Evolutionary conservation across 2,888 invertebrate genomes (phyloP).

Genomic region (Andrena bicolor): DNA sequence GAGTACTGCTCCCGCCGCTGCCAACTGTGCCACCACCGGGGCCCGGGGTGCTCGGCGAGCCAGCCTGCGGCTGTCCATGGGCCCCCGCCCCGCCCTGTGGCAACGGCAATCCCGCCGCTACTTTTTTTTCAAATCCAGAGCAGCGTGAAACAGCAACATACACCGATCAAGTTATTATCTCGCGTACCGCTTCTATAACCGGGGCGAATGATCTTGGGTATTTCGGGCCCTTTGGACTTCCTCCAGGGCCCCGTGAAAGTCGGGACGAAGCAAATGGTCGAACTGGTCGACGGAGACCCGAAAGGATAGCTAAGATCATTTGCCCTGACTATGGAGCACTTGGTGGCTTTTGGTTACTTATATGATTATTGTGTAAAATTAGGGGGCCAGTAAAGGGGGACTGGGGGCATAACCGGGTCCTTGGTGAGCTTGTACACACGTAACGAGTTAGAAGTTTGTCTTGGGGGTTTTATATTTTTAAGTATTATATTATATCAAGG

Average conservation of each 20-base stretch:
- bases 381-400: neutral
- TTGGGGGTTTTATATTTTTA: neutral
- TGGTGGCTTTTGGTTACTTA: neutral
- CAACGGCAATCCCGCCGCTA: slow-evolving; percentile 85
- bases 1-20: slow-evolving; percentile 83
- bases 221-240: neutral
- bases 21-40: slow-evolving; percentile 73
- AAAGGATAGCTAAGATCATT: neutral
- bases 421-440: slow-evolving; percentile 14
- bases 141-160: slow-evolving; percentile 63
- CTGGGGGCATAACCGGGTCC: neutral
- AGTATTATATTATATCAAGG: no score
- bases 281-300: no score
- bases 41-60: slow-evolving; percentile 80
- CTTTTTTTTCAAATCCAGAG: slow-evolving; percentile 45
- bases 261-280: no score
- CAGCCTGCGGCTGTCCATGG: slow-evolving; percentile 86
- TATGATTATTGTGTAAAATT: neutral
- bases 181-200: neutral
- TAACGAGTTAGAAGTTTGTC: neutral
- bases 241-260: no score
- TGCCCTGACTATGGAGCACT: neutral
- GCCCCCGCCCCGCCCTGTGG: slow-evolving; percentile 87
- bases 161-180: slow-evolving; percentile 42
- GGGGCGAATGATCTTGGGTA: neutral